Conservation (phyloP, 1,140 invertebrate species). For the Musca domestica region DNA sequence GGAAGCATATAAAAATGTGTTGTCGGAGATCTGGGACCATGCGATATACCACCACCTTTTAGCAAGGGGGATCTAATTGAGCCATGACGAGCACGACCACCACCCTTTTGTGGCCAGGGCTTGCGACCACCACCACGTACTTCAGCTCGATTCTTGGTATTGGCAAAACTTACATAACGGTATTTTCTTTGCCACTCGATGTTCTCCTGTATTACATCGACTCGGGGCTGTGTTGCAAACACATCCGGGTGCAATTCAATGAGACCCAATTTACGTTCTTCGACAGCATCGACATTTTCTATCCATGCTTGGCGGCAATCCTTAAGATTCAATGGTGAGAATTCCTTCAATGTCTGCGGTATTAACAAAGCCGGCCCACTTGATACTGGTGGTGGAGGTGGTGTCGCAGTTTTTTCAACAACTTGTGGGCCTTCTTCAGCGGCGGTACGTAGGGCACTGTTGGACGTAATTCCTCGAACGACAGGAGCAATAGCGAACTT, state of each 20-base stretch:
- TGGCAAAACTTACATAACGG: conserved; percentile 72
- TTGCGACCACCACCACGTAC: conserved; percentile 83
- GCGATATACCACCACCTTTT: conserved; percentile 74
- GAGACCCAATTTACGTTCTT: conserved; percentile 79
- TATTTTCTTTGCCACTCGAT: conserved; percentile 86
- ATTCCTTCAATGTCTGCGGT: conserved; percentile 35
- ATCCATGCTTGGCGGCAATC: conserved; percentile 79
- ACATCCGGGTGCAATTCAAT: conserved; percentile 85
- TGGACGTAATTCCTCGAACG: conserved; percentile 32
- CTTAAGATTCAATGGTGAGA: conserved; percentile 35
- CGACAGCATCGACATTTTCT: conserved; percentile 79
- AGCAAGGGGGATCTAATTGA: conserved; percentile 87
- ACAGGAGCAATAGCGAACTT: conserved; percentile 35
- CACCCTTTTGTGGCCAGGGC: conserved; percentile 95
- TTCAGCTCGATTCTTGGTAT: conserved; percentile 76
- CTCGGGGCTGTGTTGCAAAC: conserved; percentile 77
- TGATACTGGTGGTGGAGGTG: conserved; percentile 3
- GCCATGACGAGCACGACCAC: conserved; percentile 84
- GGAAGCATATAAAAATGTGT: conserved; percentile 93
- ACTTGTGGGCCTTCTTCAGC: conserved; percentile 6
- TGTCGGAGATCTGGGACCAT: conserved; percentile 86
- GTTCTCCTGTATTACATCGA: conserved; percentile 88
- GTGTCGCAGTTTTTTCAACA: conserved; percentile 10
- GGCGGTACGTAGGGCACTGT: conserved; percentile 10
- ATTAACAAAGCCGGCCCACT: conserved; percentile 32